Conservation (phyloP, 1,140 invertebrate species). For the Tetraneura akinire region DNA sequence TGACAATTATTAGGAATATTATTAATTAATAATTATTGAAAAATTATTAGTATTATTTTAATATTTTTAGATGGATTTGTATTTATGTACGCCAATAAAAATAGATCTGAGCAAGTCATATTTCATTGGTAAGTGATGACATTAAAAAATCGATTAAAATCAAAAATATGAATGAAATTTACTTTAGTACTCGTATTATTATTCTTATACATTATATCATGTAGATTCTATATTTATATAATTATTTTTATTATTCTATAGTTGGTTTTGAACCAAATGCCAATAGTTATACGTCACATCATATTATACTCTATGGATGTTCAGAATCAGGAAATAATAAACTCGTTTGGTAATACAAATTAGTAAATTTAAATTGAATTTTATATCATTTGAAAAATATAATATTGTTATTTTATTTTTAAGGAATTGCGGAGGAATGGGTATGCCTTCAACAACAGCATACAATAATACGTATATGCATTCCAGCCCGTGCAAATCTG, state of each 20-base stretch:
- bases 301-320: slow-evolving; percentile 96
- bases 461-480: slow-evolving; percentile 56
- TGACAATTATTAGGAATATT: too few relatives aligned
- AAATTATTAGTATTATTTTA: slow-evolving; percentile 53
- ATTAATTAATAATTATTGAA: slow-evolving; percentile 19
- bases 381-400: too few relatives aligned
- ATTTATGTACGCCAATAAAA: slow-evolving; percentile 81
- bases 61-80: slow-evolving; percentile 75
- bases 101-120: slow-evolving; percentile 70
- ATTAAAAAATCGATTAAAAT: too few relatives aligned
- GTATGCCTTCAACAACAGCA: slow-evolving; percentile 59
- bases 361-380: slow-evolving; percentile 9
- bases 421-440: slow-evolving; percentile 94
- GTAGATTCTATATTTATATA: too few relatives aligned
- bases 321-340: slow-evolving; percentile 76
- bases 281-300: slow-evolving; percentile 87
- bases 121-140: slow-evolving; percentile 78
- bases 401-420: slow-evolving; percentile 53
- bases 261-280: slow-evolving; percentile 93
- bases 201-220: too few relatives aligned
- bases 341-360: slow-evolving; percentile 84
- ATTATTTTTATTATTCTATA: slow-evolving; percentile 57
- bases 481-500: slow-evolving; percentile 70
- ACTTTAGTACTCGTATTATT: too few relatives aligned
- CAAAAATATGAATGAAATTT: too few relatives aligned